Percentiles rank a stretch among this genome's conserved stretches.
Conservation (phyloP, 2,888 invertebrate genomes). For the Phaonia tiefii region DNA sequence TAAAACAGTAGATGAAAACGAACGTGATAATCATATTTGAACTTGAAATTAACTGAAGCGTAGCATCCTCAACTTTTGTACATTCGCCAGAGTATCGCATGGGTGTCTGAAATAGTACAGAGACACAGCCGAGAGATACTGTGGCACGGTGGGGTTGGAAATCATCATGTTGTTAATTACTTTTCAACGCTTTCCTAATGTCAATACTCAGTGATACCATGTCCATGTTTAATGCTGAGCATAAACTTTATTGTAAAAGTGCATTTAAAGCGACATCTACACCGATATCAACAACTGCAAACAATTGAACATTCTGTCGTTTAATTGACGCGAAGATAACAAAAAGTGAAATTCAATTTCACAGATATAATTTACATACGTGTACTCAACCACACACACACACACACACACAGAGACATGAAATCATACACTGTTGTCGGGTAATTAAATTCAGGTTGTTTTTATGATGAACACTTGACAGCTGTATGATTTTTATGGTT, state of each 20-base stretch:
- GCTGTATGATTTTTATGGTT: constrained; percentile 25
- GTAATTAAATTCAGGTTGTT: constrained; percentile 22
- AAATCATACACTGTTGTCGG: constrained; percentile 1
- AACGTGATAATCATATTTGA: constrained; percentile 66
- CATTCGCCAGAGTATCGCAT: background rate
- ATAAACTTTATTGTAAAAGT: constrained; percentile 42
- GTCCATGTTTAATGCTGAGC: constrained; percentile 16
- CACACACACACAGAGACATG: background rate
- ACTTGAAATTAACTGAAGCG: constrained; percentile 64
- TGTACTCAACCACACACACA: too few relatives aligned
- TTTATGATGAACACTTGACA: constrained; percentile 30
- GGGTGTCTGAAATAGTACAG: too few relatives aligned
- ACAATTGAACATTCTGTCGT: background rate
- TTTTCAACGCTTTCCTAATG: constrained; percentile 58
- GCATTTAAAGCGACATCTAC: background rate
- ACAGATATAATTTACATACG: constrained; percentile 17
- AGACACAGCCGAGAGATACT: too few relatives aligned
- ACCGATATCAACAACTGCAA: constrained; percentile 1
- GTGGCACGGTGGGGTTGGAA: background rate
- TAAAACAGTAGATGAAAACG: constrained; percentile 25
- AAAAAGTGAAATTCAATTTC: background rate
- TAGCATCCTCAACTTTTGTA: constrained; percentile 33
- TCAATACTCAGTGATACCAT: constrained; percentile 26
- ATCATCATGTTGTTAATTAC: constrained; percentile 55
- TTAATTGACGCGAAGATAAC: constrained; percentile 20